Base-by-base conservation (phyloP, 1,140 invertebrate species). In the Drosophila nikananu region DNA sequence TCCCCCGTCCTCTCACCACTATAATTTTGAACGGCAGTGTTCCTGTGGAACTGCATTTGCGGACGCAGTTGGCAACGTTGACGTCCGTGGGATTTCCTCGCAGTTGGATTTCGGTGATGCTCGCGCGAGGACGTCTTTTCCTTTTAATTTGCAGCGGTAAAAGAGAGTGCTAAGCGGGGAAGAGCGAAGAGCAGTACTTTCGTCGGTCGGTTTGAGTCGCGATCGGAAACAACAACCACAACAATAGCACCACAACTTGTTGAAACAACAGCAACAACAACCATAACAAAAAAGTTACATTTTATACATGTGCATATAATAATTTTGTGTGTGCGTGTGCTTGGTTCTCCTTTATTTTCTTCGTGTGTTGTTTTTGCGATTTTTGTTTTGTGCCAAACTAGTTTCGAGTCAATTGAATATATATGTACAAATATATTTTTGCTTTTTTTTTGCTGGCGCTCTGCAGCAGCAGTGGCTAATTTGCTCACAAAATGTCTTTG, bases 351-450 rank as follows among this genome's bases (percentile, higher is more conserved):
- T 61, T 65, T 44, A 42, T 17, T 48, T 58, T 59, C 63, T 71
- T 52, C 41, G 70, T 75, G 52, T 23, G 30, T 37, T 37, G 52
- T 74, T 71, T 59, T 86, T 60, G 25, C 63, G 59, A 80, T 89
- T 87, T 87, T 89, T 87, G 81, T 89, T 86, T 80, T 80, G 83
- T 87, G 84, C 81, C 81, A 87, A 87, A 87, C 83, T 83, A 89
- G 83, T 87, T 87, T 87, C 73, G 54, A 77, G 77, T 74, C 74
- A 83, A 87, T 89, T 83, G 84, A 87, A 87, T 89, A 75, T 46
- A 35, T 35, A 35, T 10, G 0, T 32, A 8, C 1, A 8, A 8
- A 30, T 12, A 4, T 32, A 9, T 63, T 64, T 48, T 58, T 8
- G 27, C 27, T 25, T 70, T 51, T 67, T 81, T 63, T 23, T 51